Evolutionary conservation across 1,140 invertebrate species (phyloP).

Genomic region (Leptinotarsa defecta): DNA sequence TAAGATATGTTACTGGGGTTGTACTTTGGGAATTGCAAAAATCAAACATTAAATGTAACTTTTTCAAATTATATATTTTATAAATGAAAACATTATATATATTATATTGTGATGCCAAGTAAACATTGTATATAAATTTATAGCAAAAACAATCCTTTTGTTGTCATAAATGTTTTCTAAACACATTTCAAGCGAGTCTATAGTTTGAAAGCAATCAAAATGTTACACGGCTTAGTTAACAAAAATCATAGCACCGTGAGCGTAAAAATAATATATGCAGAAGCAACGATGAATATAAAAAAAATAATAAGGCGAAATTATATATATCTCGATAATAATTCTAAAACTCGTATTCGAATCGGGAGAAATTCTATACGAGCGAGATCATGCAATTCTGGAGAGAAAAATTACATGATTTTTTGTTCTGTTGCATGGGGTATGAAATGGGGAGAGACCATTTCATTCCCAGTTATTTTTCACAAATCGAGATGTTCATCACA

Average conservation of each 20-base stretch:
- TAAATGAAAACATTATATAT: slow-evolving; percentile 44
- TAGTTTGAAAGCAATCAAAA: slow-evolving; percentile 16
- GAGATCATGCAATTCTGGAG: slow-evolving; percentile 34
- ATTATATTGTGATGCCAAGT: slow-evolving; percentile 40
- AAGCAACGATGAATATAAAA: slow-evolving; percentile 39
- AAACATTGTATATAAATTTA: slow-evolving; percentile 35
- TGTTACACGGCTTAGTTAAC: slow-evolving; percentile 27
- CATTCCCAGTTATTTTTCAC: slow-evolving; percentile 10
- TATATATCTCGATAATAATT: slow-evolving; percentile 17
- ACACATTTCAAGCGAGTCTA: slow-evolving; percentile 34
- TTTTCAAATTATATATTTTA: slow-evolving; percentile 28
- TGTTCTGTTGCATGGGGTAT: slow-evolving; percentile 10
- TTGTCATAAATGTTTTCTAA: slow-evolving; percentile 34
- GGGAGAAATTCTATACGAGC: slow-evolving; percentile 25
- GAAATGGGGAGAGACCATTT: slow-evolving; percentile 37
- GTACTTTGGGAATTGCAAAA: too few species aligned
- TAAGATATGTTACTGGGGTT: too few species aligned
- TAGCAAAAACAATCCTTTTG: slow-evolving; percentile 43
- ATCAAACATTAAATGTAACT: background rate
- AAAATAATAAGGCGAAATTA: slow-evolving; percentile 31
- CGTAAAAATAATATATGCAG: slow-evolving; percentile 38
- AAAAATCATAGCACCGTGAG: slow-evolving; percentile 38
- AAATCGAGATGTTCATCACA: slow-evolving; percentile 35
- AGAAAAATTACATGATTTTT: slow-evolving; percentile 25
- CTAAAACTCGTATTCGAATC: slow-evolving; percentile 20